Evolutionary conservation across 1,140 invertebrate species (phyloP).

Genomic region (Meloidogyne chitwoodi): DNA sequence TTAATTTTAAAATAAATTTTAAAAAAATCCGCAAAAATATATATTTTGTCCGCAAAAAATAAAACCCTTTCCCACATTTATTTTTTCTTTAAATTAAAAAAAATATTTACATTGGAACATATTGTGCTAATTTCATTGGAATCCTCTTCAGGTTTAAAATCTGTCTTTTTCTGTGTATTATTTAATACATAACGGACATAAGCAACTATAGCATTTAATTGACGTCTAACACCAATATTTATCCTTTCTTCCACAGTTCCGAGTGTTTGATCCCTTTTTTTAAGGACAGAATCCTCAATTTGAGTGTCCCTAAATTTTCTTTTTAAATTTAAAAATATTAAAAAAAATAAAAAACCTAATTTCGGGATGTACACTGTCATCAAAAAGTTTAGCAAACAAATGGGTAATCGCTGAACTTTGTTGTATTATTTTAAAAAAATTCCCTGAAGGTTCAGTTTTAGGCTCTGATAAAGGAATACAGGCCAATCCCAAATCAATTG

Average conservation of each 20-base stretch:
- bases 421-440: slow-evolving; percentile 88
- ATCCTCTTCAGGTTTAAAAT: slow-evolving; percentile 84
- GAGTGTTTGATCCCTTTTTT: slow-evolving; percentile 78
- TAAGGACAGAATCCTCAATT: slow-evolving; percentile 78
- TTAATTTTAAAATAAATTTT: too few relatives aligned
- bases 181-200: slow-evolving; percentile 86
- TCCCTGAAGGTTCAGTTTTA: slow-evolving; percentile 74
- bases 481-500: slow-evolving; percentile 83
- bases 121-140: slow-evolving; percentile 45
- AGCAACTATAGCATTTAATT: slow-evolving; percentile 76
- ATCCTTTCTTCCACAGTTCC: slow-evolving; percentile 81
- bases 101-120: slow-evolving; percentile 25
- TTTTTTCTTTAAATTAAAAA: slow-evolving; percentile 54
- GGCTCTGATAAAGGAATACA: slow-evolving; percentile 81
- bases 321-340: neutral
- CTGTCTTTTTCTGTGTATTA: slow-evolving; percentile 87
- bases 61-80: too few relatives aligned
- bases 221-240: slow-evolving; percentile 79
- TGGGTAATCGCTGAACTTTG: slow-evolving; percentile 94
- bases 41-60: too few relatives aligned
- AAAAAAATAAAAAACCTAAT: slow-evolving; percentile 68
- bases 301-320: slow-evolving; percentile 71
- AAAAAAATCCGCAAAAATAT: too few relatives aligned
- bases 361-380: slow-evolving; percentile 80
- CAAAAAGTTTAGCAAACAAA: slow-evolving; percentile 87